Evolutionary conservation across 2,113 vertebrate genomes (phyloP).

Genomic region (Prunella himalayana): DNA sequence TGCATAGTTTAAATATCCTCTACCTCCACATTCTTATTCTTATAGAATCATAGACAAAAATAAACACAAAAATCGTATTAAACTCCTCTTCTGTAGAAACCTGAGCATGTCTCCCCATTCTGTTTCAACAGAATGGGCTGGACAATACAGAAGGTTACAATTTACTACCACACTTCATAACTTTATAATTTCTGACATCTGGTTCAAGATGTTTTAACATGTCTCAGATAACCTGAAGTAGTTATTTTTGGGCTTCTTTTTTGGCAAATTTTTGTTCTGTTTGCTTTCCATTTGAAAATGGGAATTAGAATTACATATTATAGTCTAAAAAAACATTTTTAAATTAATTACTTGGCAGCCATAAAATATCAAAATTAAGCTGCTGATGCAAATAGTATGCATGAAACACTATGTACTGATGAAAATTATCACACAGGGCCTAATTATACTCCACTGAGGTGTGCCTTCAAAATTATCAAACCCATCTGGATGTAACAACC

Average conservation of each 20-base stretch:
- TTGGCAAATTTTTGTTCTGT: neutral
- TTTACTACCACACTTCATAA: neutral
- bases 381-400: neutral
- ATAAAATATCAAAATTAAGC: neutral
- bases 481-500: neutral
- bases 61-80: neutral
- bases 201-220: neutral
- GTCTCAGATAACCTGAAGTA: neutral
- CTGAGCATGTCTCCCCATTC: neutral
- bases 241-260: neutral
- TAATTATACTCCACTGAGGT: neutral
- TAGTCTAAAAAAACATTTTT: neutral
- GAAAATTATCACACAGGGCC: neutral
- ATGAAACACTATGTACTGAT: neutral
- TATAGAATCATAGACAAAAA: neutral
- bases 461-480: neutral
- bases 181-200: neutral
- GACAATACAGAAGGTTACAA: neutral
- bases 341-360: neutral
- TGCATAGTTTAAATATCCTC: neutral
- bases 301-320: neutral
- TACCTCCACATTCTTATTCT: neutral
- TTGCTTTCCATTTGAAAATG: neutral
- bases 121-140: neutral
- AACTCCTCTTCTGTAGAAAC: neutral